Conservation (phyloP, 2,888 invertebrate species). For the Steinernema hermaphroditum region DNA sequence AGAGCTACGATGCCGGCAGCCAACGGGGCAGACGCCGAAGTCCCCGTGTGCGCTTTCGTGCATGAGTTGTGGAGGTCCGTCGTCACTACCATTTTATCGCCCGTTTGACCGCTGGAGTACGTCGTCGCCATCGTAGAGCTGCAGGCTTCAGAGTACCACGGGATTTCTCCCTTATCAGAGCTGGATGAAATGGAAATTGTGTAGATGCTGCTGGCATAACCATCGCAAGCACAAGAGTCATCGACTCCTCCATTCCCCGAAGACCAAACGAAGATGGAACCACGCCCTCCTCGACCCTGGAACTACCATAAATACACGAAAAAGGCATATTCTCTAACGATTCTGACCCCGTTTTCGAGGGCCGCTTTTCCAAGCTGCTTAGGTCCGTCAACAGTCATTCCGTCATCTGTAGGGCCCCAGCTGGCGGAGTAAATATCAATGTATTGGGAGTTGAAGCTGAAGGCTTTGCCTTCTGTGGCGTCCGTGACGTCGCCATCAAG, state of each 20-base stretch:
- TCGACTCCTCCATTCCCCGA: constrained; percentile 81
- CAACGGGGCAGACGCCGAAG: constrained; percentile 88
- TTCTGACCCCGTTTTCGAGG: constrained; percentile 70
- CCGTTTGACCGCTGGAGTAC: constrained; percentile 83
- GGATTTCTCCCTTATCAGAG: constrained; percentile 71
- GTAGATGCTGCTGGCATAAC: constrained; percentile 93
- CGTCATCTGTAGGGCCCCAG: constrained; percentile 91
- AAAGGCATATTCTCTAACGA: background rate
- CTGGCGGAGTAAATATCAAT: constrained; percentile 79
- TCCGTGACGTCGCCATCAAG: constrained; percentile 87
- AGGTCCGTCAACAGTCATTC: constrained; percentile 84
- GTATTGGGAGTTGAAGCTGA: constrained; percentile 86
- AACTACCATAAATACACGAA: no score
- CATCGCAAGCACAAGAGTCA: constrained; percentile 90
- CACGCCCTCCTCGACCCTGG: constrained; percentile 77
- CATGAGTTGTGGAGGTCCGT: constrained; percentile 89
- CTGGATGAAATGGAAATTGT: constrained; percentile 86
- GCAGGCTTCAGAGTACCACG: constrained; percentile 83
- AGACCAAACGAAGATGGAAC: constrained; percentile 87
- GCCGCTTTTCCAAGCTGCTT: constrained; percentile 79
- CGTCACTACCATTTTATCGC: constrained; percentile 86
- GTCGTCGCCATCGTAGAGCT: constrained; percentile 84
- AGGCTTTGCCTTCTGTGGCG: constrained; percentile 73
- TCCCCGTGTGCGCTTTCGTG: constrained; percentile 84
- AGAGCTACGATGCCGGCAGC: constrained; percentile 89